These are phyloP conservation scores for Passer montanus DNA, from an alignment of 2,113 vertebrate genomes.

Conservation along the genomic window DNA sequence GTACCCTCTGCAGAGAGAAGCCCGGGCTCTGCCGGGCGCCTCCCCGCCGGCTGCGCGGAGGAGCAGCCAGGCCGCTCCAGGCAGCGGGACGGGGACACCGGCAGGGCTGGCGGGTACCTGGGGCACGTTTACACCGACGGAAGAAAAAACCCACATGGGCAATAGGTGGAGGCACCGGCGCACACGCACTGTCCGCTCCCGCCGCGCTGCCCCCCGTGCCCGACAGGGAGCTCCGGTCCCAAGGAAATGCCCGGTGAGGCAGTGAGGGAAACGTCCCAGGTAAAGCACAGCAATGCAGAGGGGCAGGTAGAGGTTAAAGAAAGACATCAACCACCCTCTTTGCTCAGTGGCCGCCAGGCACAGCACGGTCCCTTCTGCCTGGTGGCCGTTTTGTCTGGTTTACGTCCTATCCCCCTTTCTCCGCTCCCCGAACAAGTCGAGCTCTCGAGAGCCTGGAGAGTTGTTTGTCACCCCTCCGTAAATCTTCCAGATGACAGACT, in stretches of 20 bases:
- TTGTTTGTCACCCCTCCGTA: not conserved
- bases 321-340: not conserved
- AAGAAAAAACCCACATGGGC: not conserved
- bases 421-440: not conserved
- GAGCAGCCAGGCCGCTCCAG: not conserved
- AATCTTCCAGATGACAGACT: constrained; percentile 18
- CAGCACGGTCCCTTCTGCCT: not conserved
- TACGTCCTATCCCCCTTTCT: not conserved
- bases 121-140: not conserved
- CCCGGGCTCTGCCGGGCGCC: not conserved
- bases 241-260: not conserved
- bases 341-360: not conserved
- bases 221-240: not conserved
- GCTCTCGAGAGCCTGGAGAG: not conserved
- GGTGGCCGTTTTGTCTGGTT: not conserved
- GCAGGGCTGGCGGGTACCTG: not conserved
- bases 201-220: not conserved
- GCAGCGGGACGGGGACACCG: not conserved
- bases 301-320: not conserved
- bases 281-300: not conserved
- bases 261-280: not conserved
- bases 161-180: not conserved
- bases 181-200: not conserved
- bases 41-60: not conserved
- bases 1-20: not conserved